Base-by-base conservation (phyloP, 2,888 invertebrate species). In the Ischnus inquisitorius region DNA sequence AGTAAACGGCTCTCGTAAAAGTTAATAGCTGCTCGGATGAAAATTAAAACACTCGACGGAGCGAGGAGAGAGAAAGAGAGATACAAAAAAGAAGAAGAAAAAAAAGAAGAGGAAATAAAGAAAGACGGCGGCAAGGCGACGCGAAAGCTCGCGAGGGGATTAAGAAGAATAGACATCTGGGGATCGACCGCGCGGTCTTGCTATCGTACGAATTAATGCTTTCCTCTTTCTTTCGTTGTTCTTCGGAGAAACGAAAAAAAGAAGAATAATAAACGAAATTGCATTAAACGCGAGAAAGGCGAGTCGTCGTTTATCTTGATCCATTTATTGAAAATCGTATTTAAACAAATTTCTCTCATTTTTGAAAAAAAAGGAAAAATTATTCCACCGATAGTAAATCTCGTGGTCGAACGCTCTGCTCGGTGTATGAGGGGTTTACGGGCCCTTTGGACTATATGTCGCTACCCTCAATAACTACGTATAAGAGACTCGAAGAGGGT, bases 1-100 rank as follows among this genome's bases (percentile, higher is more conserved):
- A 92, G 91, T 91, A 92, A 92, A 92, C 91, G 91, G 90, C 91
- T 89, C 90, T 89, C 92, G 92, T 92, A 93, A 92, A 93, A 93
- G 90, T 91, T 92, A 92, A 93, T 92, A 88, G 92, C 90, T 89
- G 89, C 92, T 91, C 89, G 91, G 92, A 92, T 93, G 92, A 92
- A 93, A 93, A 92, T 93, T 93, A 93, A 93, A 93, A 92, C 90
- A 90, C 92, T 90, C 90, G 89, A 87, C 90, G 89, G 68, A 75
- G 83, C 79, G 76, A 60, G 64, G 77, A 79, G 69, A 41, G 65
- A 25, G 57, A 77, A 72, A 62, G 62, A 39, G 69, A 74, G 77
- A 25, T 12, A 14, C 25, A 60, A 60, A 48, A 16, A 48, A 41
- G 51, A 46, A 75, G 57, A 60, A 51, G 25, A 48, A 60, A 34